Evolutionary conservation across 2,888 invertebrate genomes (phyloP).

Genomic region (Entomobrya multifasciata): DNA sequence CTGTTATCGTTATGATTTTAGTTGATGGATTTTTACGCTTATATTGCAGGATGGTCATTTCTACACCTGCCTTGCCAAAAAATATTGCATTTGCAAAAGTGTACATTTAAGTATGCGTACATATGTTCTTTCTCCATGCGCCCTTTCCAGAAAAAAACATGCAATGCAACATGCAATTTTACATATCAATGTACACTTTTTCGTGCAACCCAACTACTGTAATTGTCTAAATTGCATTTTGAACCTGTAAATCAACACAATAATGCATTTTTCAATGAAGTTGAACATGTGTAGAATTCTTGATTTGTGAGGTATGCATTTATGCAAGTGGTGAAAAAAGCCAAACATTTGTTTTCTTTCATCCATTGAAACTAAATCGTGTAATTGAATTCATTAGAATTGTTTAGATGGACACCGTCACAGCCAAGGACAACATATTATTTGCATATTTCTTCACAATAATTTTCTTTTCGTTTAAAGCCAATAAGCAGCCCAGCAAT

Average conservation of each 20-base stretch:
- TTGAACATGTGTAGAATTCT: too few species aligned
- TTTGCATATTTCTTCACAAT: neutral
- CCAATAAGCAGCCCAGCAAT: neutral
- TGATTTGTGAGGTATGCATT: too few species aligned
- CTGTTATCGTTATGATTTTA: slow-evolving; percentile 33
- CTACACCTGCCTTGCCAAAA: neutral
- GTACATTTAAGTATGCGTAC: too few species aligned
- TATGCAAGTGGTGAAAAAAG: too few species aligned
- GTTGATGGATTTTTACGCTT: neutral
- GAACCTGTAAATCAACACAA: slow-evolving; percentile 17
- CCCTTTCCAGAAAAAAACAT: neutral
- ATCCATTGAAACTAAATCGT: too few species aligned
- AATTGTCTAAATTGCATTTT: slow-evolving; percentile 43
- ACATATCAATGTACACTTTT: neutral
- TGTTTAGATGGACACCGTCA: neutral
- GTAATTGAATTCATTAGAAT: too few species aligned
- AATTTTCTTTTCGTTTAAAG: neutral
- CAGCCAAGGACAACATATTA: neutral
- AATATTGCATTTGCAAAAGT: neutral
- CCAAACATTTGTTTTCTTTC: too few species aligned
- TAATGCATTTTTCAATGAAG: too few species aligned
- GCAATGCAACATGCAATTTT: slow-evolving; percentile 11
- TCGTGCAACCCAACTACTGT: neutral
- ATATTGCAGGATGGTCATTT: neutral
- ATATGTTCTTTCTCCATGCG: neutral